Evolutionary conservation across 1,140 invertebrate genomes (phyloP).

Genomic region (Bombus soroeensis): DNA sequence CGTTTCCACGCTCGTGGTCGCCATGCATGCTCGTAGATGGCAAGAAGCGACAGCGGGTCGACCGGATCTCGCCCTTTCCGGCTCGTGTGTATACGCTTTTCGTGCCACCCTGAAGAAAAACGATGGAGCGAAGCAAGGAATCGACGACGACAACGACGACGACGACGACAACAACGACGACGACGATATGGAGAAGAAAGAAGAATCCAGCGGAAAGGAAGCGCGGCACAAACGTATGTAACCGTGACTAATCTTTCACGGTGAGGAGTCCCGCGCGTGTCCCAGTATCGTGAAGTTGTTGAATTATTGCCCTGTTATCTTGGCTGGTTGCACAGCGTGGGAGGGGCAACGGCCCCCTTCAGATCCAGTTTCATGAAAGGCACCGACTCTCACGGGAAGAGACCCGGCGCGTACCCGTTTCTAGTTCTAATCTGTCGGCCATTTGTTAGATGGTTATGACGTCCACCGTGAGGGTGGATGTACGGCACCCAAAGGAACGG

Average conservation of each 20-base stretch:
- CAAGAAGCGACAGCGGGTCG: slow-evolving; percentile 16
- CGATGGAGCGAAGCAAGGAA: not conserved
- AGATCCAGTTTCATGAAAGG: slow-evolving; percentile 81
- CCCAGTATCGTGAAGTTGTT: slow-evolving; percentile 76
- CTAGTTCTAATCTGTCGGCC: slow-evolving; percentile 80
- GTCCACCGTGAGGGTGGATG: slow-evolving; percentile 59
- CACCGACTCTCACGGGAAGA: slow-evolving; percentile 53
- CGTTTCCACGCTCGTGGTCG: slow-evolving; percentile 54
- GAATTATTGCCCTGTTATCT: slow-evolving; percentile 81
- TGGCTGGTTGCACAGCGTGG: slow-evolving; percentile 66
- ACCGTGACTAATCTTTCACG: slow-evolving; percentile 77
- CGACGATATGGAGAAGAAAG: not conserved
- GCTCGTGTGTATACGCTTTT: slow-evolving; percentile 28
- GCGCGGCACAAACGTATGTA: slow-evolving; percentile 59
- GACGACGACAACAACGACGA: not conserved
- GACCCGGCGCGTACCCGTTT: slow-evolving; percentile 67
- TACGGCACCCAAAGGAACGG: slow-evolving; percentile 4
- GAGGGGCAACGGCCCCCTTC: slow-evolving; percentile 63
- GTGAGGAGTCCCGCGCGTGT: slow-evolving; percentile 68
- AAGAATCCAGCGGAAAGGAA: slow-evolving; percentile 35
- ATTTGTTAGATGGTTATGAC: slow-evolving; percentile 79
- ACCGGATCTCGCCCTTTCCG: slow-evolving; percentile 41
- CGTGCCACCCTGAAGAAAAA: slow-evolving; percentile 34
- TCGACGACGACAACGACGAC: not conserved
- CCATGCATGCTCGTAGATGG: not conserved